Base-by-base conservation (phyloP, 2,888 invertebrate species). In the Hedya salicella region DNA sequence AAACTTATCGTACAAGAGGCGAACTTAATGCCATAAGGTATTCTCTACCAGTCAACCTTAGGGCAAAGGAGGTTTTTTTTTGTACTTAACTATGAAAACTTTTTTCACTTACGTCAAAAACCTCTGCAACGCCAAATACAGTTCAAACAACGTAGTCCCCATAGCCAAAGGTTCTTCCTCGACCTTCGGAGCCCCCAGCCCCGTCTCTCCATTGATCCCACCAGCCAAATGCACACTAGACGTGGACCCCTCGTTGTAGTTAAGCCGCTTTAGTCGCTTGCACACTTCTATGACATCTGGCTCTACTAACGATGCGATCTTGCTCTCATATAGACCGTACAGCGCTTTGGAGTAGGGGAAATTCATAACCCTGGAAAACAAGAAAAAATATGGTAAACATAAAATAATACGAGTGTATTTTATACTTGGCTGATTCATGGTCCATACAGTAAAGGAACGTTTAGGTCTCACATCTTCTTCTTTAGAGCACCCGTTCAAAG, bases 101-200 rank as follows among this genome's bases (percentile, higher is more conserved):
- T 32, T 2, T 3, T 5, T 32, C 2, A 56, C 96, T 93, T 91
- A 95, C 94, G 94, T 92, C 48, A 96, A 94, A 89, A 98, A 98
- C 86, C 98, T 95, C 83, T 98, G 98, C 62, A 99, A 88, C 0
- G 97, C 95, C 70, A 99, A 93, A 87, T 99, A 99, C 8, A 99
- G 92, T 85, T 98, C 98, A 85, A 99, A 98, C 57, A 99, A 89
- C 1, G 96, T 96, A 0, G 98, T 98, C 0, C 97, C 97, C 93
- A 97, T 95, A 1, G 95, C 94, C 44, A 97, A 87, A 13, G 96
- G 95, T 71, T 96, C 95, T 14, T 93, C 86, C 3, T 94, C 93
- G 0, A 93, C 88, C 1, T 86, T 80, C 0, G 92, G 85, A 1
- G 87, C 76, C 0, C 93, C 93, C 9, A 93, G 21, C 0, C 89